Evolutionary conservation across 2,888 invertebrate species (phyloP).

Genomic region (Philereme transversata): DNA sequence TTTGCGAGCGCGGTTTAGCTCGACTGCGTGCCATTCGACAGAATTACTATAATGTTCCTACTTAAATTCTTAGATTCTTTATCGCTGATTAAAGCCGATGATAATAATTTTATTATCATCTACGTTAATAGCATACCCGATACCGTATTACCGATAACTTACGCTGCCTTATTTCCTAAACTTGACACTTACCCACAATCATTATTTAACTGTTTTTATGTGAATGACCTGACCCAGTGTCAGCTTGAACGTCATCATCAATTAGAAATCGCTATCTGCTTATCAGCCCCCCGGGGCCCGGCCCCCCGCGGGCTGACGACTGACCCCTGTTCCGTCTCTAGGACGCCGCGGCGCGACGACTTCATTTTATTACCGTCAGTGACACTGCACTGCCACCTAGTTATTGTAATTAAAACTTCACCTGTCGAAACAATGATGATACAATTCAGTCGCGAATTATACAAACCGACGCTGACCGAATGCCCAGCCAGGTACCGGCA

Average conservation of each 20-base stretch:
- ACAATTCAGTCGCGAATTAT: not conserved
- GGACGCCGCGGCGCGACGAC: conserved; percentile 19
- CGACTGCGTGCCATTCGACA: conserved; percentile 20
- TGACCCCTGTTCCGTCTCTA: conserved; percentile 10
- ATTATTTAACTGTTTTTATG: conserved; percentile 5
- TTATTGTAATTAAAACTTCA: conserved; percentile 2
- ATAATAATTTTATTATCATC: not conserved
- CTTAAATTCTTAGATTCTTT: conserved; percentile 1
- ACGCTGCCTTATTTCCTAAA: not conserved
- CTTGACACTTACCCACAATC: not conserved
- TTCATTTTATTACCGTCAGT: conserved; percentile 17
- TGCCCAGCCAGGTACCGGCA: not conserved
- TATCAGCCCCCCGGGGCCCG: conserved; percentile 27
- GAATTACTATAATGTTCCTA: conserved; percentile 15
- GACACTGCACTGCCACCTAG: not conserved
- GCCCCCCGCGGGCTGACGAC: conserved; percentile 12
- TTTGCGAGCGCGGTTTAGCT: conserved; percentile 21
- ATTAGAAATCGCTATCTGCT: conserved; percentile 30
- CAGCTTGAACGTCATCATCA: conserved; percentile 31
- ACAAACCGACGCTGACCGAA: not conserved
- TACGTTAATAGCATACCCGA: too few species aligned
- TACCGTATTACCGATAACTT: not conserved
- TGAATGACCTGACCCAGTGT: conserved; percentile 22
- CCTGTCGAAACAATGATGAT: conserved; percentile 7
- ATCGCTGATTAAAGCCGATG: conserved; percentile 1